Evolutionary conservation across 2,888 invertebrate species (phyloP).

Genomic region (Chloroclystis v-ata): DNA sequence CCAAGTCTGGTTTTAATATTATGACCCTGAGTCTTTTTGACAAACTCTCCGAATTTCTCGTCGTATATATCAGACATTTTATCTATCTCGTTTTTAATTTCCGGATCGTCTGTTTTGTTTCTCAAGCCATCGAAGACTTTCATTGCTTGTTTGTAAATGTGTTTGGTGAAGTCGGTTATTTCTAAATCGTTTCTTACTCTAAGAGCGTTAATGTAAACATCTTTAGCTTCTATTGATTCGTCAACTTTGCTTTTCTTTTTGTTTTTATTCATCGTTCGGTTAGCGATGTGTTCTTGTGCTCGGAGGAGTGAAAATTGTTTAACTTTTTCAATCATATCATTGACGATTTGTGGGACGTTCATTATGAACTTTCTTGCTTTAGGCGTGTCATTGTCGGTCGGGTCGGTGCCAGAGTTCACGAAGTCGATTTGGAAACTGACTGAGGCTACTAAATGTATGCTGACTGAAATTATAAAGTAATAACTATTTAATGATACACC

Average conservation of each 20-base stretch:
- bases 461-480: background rate
- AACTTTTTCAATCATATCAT: background rate
- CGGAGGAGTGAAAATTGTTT: background rate
- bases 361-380: background rate
- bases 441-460: background rate
- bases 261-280: background rate
- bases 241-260: background rate
- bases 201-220: slow-evolving; percentile 18
- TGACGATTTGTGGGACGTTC: background rate
- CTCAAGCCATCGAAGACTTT: slow-evolving; percentile 40
- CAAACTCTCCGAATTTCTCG: slow-evolving; percentile 41
- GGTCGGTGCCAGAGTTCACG: background rate
- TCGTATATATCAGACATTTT: slow-evolving; percentile 35
- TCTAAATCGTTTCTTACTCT: slow-evolving; percentile 37
- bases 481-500: too few relatives aligned
- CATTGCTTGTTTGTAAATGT: slow-evolving; percentile 41
- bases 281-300: background rate
- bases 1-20: slow-evolving; percentile 46
- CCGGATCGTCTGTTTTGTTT: slow-evolving; percentile 26
- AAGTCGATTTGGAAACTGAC: background rate
- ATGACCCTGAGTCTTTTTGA: slow-evolving; percentile 36
- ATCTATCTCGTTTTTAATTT: slow-evolving; percentile 31
- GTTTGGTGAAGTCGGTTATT: slow-evolving; percentile 38
- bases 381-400: background rate
- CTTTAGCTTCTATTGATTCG: slow-evolving; percentile 2